Conservation (phyloP, 2,113 vertebrate species). For the Budorcas taxicolor region DNA sequence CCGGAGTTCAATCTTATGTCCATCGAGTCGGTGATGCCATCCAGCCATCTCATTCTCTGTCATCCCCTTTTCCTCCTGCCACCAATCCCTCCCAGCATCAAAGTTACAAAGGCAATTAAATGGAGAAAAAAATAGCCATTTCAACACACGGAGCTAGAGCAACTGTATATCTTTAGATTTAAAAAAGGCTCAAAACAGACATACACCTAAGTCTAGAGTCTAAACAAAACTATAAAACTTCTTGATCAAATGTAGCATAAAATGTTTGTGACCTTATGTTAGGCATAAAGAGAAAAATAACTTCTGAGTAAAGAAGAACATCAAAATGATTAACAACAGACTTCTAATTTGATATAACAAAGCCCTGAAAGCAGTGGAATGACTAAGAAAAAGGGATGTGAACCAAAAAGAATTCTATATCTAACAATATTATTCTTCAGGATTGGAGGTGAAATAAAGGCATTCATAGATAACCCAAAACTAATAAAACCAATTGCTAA, state of each 20-base stretch:
- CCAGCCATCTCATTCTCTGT: too few relatives aligned
- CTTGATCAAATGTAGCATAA: not conserved
- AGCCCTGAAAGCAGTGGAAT: not conserved
- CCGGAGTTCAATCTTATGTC: rapidly evolving
- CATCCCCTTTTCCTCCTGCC: too few relatives aligned
- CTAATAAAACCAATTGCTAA: not conserved
- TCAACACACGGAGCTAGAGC: not conserved
- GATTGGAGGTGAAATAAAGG: not conserved
- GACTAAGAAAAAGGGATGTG: not conserved
- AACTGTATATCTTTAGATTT: not conserved
- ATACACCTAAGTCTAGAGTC: not conserved
- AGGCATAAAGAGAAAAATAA: not conserved
- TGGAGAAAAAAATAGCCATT: not conserved
- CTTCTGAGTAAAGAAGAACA: not conserved
- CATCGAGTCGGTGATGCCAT: too few relatives aligned
- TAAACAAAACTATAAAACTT: not conserved
- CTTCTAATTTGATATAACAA: not conserved
- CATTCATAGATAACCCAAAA: not conserved
- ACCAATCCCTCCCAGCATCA: not conserved
- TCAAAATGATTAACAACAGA: not conserved
- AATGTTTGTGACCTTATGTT: not conserved
- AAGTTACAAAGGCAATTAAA: not conserved
- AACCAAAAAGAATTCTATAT: not conserved
- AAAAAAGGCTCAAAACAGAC: not conserved
- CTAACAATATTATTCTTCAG: not conserved